phyloP scores from a whole-genome alignment of 2,113 vertebrate genomes.

The Patagioenas fasciata region DNA sequence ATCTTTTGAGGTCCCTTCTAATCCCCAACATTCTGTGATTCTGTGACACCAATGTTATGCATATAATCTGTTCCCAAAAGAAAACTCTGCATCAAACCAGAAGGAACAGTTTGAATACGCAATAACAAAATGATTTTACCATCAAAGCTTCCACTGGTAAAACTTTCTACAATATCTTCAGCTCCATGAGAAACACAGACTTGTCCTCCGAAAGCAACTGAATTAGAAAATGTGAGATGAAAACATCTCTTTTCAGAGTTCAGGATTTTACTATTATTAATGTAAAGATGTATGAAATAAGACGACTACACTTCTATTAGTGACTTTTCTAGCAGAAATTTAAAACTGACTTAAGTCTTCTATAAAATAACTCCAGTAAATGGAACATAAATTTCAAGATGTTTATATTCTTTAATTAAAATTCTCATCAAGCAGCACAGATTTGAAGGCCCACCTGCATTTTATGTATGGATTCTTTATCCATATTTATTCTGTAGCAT shows the following conservation, averaged over 20 bases:
- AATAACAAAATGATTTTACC: background rate
- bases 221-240: accelerated
- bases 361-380: background rate
- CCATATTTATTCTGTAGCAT: background rate
- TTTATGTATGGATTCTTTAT: background rate
- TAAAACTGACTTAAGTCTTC: background rate
- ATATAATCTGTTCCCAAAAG: background rate
- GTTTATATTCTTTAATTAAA: background rate
- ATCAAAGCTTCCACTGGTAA: background rate
- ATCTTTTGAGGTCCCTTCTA: too few species aligned
- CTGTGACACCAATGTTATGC: background rate
- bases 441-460: background rate
- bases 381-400: background rate
- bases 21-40: too few species aligned
- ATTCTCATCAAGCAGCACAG: background rate
- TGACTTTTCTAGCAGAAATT: background rate
- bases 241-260: background rate
- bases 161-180: background rate
- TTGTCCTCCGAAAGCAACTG: background rate
- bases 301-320: background rate
- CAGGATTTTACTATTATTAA: background rate
- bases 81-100: background rate
- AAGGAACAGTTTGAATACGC: background rate
- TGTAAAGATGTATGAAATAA: background rate
- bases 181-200: background rate